Percentiles rank a stretch among this genome's conserved stretches.
Conservation (phyloP, 2,797 vertebrate genomes). For the Onychomys leucogaster region DNA sequence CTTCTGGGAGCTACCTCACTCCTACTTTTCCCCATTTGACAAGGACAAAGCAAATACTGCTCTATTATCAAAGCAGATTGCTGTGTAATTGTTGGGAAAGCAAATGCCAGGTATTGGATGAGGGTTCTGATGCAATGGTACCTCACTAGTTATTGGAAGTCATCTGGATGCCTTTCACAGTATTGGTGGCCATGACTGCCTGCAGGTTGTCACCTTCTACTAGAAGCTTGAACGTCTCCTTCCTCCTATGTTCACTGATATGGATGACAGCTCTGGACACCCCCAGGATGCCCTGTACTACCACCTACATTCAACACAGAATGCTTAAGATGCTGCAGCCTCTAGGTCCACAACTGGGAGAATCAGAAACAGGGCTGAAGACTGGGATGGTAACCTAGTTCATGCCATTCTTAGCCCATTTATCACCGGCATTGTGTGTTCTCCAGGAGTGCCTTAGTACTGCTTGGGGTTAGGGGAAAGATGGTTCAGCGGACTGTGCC, state of each 20-base stretch:
- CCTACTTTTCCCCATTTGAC: too few species aligned
- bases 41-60: too few species aligned
- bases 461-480: background rate
- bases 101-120: too few species aligned
- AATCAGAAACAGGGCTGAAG: background rate
- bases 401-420: accelerated
- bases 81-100: too few species aligned
- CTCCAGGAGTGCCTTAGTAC: background rate
- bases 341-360: accelerated
- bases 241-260: conserved; percentile 97
- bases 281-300: conserved; percentile 98
- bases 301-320: conserved; percentile 88
- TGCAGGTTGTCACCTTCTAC: too few species aligned
- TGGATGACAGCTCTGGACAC: conserved; percentile 98
- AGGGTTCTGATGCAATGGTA: too few species aligned
- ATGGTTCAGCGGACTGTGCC: background rate
- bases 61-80: too few species aligned
- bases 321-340: background rate
- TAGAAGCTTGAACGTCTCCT: too few species aligned
- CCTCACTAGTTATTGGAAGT: too few species aligned
- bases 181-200: too few species aligned
- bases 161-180: too few species aligned
- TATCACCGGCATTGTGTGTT: background rate
- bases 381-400: background rate
- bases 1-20: too few species aligned